Evolutionary conservation across 2,888 invertebrate genomes (phyloP).

Genomic region (Boloria euphrosyne): DNA sequence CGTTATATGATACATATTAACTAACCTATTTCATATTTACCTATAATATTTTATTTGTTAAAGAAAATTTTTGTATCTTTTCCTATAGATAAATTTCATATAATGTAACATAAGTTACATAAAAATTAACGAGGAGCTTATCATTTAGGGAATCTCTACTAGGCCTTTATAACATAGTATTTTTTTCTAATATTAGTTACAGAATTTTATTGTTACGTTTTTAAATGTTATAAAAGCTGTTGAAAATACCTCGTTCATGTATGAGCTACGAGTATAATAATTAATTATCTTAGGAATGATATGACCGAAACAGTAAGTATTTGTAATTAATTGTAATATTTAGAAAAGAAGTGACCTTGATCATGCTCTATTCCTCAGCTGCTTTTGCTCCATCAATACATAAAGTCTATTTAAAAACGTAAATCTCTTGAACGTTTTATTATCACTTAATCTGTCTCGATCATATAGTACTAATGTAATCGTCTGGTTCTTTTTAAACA

Average conservation of each 20-base stretch:
- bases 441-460: slow-evolving; percentile 16
- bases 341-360: slow-evolving; percentile 81
- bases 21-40: slow-evolving; percentile 20
- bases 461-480: neutral
- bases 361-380: slow-evolving; percentile 73
- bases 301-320: slow-evolving; percentile 61
- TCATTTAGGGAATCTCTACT: slow-evolving; percentile 68
- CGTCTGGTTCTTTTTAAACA: slow-evolving; percentile 4
- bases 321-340: slow-evolving; percentile 70
- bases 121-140: slow-evolving; percentile 68
- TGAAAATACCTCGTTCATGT: slow-evolving; percentile 65
- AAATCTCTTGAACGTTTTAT: slow-evolving; percentile 27
- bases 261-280: slow-evolving; percentile 59
- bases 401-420: slow-evolving; percentile 45
- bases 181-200: slow-evolving; percentile 56
- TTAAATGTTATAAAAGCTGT: slow-evolving; percentile 63
- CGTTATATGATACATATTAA: slow-evolving; percentile 26
- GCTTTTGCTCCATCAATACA: slow-evolving; percentile 63
- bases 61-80: slow-evolving; percentile 24
- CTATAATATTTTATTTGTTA: slow-evolving; percentile 17
- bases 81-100: slow-evolving; percentile 35
- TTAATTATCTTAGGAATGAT: slow-evolving; percentile 46
- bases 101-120: slow-evolving; percentile 32
- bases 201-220: slow-evolving; percentile 52
- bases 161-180: slow-evolving; percentile 57